These are phyloP conservation scores for Plagodis dolabraria DNA, from an alignment of 2,888 invertebrate species.

Conservation along the genomic window DNA sequence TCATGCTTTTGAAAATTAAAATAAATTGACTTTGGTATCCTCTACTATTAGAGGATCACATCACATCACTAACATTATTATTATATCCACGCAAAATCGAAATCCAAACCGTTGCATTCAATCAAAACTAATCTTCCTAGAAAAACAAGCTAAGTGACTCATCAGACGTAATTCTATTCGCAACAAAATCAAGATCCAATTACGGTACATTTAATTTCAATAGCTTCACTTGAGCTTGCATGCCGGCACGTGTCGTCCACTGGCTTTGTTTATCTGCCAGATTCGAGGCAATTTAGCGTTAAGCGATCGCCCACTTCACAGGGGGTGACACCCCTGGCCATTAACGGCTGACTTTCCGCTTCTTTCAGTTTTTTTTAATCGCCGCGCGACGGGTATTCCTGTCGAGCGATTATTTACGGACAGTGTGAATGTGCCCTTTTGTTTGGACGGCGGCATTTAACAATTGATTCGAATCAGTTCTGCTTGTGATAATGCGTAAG, in stretches of 20 bases:
- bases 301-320: slow-evolving; percentile 62
- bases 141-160: slow-evolving; percentile 42
- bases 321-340: slow-evolving; percentile 55
- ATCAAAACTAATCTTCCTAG: slow-evolving; percentile 4
- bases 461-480: slow-evolving; percentile 70
- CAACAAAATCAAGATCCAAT: slow-evolving; percentile 75
- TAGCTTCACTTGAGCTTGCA: slow-evolving; percentile 57
- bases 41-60: too few relatives aligned
- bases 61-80: too few relatives aligned
- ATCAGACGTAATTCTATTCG: slow-evolving; percentile 48
- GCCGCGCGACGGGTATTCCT: slow-evolving; percentile 61
- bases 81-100: too few relatives aligned
- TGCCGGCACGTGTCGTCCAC: slow-evolving; percentile 65
- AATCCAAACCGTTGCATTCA: background rate
- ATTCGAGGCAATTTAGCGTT: slow-evolving; percentile 76
- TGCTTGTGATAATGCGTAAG: slow-evolving; percentile 41
- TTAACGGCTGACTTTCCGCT: slow-evolving; percentile 41
- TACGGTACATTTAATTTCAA: slow-evolving; percentile 77
- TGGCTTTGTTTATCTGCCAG: slow-evolving; percentile 72
- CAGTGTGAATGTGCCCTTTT: slow-evolving; percentile 61
- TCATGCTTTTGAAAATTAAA: too few relatives aligned
- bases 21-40: too few relatives aligned
- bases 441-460: slow-evolving; percentile 37
- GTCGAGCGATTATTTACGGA: slow-evolving; percentile 62
- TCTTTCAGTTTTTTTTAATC: slow-evolving; percentile 66